phyloP scores from a whole-genome alignment of 2,888 invertebrate genomes.

The Scrobipalpa atriplicella region DNA sequence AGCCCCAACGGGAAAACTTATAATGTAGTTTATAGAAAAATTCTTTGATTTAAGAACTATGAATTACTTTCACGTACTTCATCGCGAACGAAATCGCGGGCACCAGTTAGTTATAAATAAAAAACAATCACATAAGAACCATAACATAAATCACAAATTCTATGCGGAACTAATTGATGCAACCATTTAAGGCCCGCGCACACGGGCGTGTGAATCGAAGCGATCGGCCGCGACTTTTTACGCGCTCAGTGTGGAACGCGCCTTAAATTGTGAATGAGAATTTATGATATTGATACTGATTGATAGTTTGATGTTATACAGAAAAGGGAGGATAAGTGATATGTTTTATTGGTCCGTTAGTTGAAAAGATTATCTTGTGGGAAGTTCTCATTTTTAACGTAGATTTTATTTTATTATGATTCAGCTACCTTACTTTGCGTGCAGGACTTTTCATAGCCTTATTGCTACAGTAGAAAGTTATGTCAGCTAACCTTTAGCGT shows the following conservation, averaged over 20 bases:
- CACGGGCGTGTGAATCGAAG: conserved; percentile 9
- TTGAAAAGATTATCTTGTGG: neutral
- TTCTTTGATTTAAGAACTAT: too few species aligned
- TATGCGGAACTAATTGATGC: neutral
- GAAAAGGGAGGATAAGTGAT: conserved; percentile 1
- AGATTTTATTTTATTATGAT: too few species aligned
- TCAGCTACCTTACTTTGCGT: too few species aligned
- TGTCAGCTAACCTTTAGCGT: too few species aligned
- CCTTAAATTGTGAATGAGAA: neutral
- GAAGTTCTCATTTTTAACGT: neutral
- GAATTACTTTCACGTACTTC: too few species aligned
- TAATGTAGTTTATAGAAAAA: too few species aligned
- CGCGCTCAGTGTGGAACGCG: neutral
- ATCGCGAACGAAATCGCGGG: too few species aligned
- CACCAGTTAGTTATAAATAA: too few species aligned
- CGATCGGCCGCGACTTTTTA: neutral
- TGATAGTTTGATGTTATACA: neutral
- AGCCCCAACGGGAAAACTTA: too few species aligned
- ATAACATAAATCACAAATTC: neutral
- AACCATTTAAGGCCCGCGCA: neutral
- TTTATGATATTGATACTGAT: conserved; percentile 2
- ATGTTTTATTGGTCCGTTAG: neutral
- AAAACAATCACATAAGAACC: neutral
- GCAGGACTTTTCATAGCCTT: too few species aligned
- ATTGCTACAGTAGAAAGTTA: too few species aligned